Evolutionary conservation across 92 coral and sea anemone genomes (phyloP).

Genomic region (Muricea muricata): DNA sequence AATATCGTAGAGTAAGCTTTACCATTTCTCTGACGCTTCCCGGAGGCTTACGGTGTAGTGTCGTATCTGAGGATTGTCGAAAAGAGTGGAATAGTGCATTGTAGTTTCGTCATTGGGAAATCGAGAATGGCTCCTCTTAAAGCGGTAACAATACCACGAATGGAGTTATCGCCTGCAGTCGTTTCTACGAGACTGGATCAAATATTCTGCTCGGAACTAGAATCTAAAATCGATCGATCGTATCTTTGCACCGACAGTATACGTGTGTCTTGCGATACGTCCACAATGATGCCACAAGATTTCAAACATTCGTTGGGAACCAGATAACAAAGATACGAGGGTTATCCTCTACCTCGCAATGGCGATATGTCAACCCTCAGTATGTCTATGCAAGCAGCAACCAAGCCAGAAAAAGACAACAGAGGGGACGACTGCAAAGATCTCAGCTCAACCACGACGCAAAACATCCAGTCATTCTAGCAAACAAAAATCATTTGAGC

Average conservation of each 20-base stretch:
- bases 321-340: neutral
- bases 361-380: slow-evolving; percentile 3
- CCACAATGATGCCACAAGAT: neutral
- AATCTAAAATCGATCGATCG: neutral
- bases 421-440: slow-evolving; percentile 29
- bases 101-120: slow-evolving; percentile 52
- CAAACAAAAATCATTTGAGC: slow-evolving; percentile 16
- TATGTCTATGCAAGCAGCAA: neutral
- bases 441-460: slow-evolving; percentile 29
- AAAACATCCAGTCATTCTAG: slow-evolving; percentile 20
- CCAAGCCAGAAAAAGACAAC: neutral
- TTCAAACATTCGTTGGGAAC: neutral
- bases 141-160: slow-evolving; percentile 41
- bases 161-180: slow-evolving; percentile 59
- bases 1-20: neutral
- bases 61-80: slow-evolving; percentile 25
- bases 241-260: slow-evolving; percentile 35
- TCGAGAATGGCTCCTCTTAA: slow-evolving; percentile 50
- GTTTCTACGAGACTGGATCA: slow-evolving; percentile 14
- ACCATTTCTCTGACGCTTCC: slow-evolving; percentile 47
- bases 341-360: neutral
- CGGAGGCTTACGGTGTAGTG: slow-evolving; percentile 13
- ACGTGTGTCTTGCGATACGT: neutral
- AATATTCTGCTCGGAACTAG: slow-evolving; percentile 32
- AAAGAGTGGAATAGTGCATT: slow-evolving; percentile 1